Conservation (phyloP, 2,888 invertebrate genomes). For the Lepas anatifera region DNA sequence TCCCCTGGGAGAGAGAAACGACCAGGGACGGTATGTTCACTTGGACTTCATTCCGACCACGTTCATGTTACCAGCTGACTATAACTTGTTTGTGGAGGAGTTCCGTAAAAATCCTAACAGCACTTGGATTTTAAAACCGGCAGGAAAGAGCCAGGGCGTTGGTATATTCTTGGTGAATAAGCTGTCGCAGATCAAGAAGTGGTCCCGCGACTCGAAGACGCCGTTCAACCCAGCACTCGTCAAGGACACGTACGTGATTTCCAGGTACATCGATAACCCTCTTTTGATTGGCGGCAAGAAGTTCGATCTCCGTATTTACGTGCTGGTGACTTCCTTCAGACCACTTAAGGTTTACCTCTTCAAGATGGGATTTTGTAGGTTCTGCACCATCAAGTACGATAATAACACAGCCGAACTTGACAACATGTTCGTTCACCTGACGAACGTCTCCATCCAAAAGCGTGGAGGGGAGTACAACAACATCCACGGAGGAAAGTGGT, state of each 20-base stretch:
- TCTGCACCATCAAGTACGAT: constrained; percentile 82
- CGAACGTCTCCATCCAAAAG: constrained; percentile 96
- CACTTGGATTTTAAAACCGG: constrained; percentile 97
- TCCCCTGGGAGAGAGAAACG: constrained; percentile 70
- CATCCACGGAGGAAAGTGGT: constrained; percentile 88
- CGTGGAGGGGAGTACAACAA: constrained; percentile 91
- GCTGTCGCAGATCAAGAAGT: constrained; percentile 79
- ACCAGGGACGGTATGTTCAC: constrained; percentile 54
- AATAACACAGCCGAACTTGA: constrained; percentile 74
- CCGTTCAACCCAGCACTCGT: constrained; percentile 62
- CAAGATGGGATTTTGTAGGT: constrained; percentile 85
- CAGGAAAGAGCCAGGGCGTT: constrained; percentile 60
- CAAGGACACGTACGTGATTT: constrained; percentile 89
- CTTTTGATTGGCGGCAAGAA: constrained; percentile 90
- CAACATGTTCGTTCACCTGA: constrained; percentile 88
- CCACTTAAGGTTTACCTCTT: constrained; percentile 88
- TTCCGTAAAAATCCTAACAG: constrained; percentile 86
- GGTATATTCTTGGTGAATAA: constrained; percentile 91
- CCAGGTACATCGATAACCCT: constrained; percentile 92
- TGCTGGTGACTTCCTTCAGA: constrained; percentile 82
- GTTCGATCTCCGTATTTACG: constrained; percentile 77
- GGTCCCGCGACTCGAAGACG: constrained; percentile 75
- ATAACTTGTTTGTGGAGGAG: constrained; percentile 94
- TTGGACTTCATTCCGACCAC: constrained; percentile 88
- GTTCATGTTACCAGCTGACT: constrained; percentile 87